These are phyloP conservation scores for Microctenopoma steveboyesi DNA, from an alignment of 2,797 vertebrate species.

Conservation along the genomic window DNA sequence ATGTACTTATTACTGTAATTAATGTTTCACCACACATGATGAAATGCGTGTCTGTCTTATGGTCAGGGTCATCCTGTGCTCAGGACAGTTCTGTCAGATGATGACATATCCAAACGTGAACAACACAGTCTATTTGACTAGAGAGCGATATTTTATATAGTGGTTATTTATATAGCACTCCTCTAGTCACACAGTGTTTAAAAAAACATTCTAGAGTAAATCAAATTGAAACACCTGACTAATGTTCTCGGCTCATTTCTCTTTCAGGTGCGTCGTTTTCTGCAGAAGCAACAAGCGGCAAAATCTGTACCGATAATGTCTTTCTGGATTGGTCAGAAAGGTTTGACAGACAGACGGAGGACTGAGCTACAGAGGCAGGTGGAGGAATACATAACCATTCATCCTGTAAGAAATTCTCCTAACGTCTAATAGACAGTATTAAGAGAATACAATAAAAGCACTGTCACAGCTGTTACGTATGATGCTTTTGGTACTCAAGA, in stretches of 20 bases:
- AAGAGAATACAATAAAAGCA: too few relatives aligned
- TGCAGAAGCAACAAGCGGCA: constrained; percentile 78
- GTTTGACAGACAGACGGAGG: constrained; percentile 86
- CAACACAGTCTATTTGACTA: neutral
- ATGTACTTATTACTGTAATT: too few relatives aligned
- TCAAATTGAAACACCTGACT: neutral
- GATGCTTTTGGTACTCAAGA: neutral
- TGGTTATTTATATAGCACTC: too few relatives aligned
- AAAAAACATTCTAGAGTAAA: too few relatives aligned
- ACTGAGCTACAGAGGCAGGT: constrained; percentile 86
- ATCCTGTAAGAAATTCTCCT: constrained; percentile 80
- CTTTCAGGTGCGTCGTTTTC: constrained; percentile 84
- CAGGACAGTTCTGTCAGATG: too few relatives aligned
- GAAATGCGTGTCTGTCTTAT: too few relatives aligned
- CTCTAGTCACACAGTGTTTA: too few relatives aligned
- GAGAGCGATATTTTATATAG: neutral
- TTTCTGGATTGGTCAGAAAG: constrained; percentile 82
- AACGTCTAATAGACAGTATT: neutral
- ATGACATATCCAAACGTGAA: neutral
- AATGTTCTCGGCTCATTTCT: neutral
- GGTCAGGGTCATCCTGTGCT: too few relatives aligned
- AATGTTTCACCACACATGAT: too few relatives aligned
- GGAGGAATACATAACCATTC: constrained; percentile 85
- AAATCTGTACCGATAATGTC: constrained; percentile 67
- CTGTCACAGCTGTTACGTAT: neutral